Evolutionary conservation across 2,888 invertebrate species (phyloP).

Genomic region (Apotomis betuletana): DNA sequence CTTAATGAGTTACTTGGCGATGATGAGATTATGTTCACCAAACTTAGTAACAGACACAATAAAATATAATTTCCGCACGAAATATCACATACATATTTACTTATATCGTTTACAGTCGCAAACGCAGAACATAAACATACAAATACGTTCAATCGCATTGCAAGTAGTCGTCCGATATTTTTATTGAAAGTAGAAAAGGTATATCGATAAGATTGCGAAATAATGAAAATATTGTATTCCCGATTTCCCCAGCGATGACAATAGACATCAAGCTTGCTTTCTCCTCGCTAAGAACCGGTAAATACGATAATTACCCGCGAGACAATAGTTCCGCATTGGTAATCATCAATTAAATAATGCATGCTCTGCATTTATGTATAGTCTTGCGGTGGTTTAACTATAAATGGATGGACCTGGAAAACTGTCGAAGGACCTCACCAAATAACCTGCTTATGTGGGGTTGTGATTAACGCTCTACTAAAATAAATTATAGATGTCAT

Average conservation of each 20-base stretch:
- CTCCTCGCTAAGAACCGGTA: constrained; percentile 55
- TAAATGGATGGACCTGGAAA: not conserved
- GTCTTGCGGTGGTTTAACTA: not conserved
- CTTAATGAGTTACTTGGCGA: not conserved
- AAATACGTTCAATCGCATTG: not conserved
- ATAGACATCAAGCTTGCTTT: constrained; percentile 59
- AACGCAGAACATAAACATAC: constrained; percentile 19
- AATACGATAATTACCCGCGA: constrained; percentile 58
- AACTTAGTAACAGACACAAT: not conserved
- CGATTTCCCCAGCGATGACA: constrained; percentile 56
- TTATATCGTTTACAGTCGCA: constrained; percentile 11
- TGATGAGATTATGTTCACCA: not conserved
- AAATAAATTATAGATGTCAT: too few species aligned
- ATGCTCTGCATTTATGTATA: constrained; percentile 21
- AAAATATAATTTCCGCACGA: too few species aligned
- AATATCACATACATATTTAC: too few species aligned
- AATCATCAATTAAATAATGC: constrained; percentile 49
- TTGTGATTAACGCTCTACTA: too few species aligned
- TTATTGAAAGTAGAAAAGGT: too few species aligned
- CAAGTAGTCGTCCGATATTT: not conserved
- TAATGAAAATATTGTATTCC: constrained; percentile 44
- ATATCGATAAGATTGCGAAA: too few species aligned
- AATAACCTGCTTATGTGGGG: too few species aligned
- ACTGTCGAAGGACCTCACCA: not conserved
- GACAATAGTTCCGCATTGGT: constrained; percentile 62